These are phyloP conservation scores for Leptarthrus brevirostris DNA, from an alignment of 2,888 invertebrate genomes.

Conservation along the genomic window DNA sequence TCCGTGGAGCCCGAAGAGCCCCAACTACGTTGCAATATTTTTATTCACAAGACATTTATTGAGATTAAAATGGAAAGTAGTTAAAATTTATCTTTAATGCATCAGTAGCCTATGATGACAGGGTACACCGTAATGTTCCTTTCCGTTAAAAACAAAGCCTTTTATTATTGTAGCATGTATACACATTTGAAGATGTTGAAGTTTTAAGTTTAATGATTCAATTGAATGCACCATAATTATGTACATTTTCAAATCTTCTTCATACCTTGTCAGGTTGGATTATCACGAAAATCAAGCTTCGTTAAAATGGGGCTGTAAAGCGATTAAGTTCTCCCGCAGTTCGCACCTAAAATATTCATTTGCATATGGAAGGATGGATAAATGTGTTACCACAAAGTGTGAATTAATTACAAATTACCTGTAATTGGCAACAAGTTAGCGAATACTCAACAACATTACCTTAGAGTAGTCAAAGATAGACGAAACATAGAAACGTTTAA, in stretches of 20 bases:
- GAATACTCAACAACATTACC: slow-evolving; percentile 38
- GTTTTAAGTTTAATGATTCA: too few relatives aligned
- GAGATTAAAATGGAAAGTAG: too few relatives aligned
- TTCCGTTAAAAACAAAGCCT: too few relatives aligned
- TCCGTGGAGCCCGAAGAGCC: too few relatives aligned
- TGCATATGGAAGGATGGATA: slow-evolving; percentile 43
- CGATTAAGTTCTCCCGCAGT: slow-evolving; percentile 27
- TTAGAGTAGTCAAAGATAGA: slow-evolving; percentile 26
- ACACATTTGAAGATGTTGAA: too few relatives aligned
- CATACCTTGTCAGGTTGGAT: neutral
- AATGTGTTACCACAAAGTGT: slow-evolving; percentile 53
- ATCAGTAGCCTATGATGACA: too few relatives aligned
- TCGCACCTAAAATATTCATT: slow-evolving; percentile 44
- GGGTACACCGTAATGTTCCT: too few relatives aligned
- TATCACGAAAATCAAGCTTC: slow-evolving; percentile 21
- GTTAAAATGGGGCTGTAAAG: slow-evolving; percentile 25
- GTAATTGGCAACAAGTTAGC: slow-evolving; percentile 53
- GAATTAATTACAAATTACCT: slow-evolving; percentile 55
- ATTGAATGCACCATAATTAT: too few relatives aligned
- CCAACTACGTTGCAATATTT: too few relatives aligned
- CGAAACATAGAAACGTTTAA: slow-evolving; percentile 48
- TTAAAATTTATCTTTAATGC: too few relatives aligned
- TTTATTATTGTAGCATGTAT: too few relatives aligned
- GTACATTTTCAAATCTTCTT: neutral
- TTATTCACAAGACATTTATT: too few relatives aligned